These are phyloP conservation scores for Pardosa pseudoannulata DNA, from an alignment of 2,888 invertebrate genomes.

Conservation along the genomic window DNA sequence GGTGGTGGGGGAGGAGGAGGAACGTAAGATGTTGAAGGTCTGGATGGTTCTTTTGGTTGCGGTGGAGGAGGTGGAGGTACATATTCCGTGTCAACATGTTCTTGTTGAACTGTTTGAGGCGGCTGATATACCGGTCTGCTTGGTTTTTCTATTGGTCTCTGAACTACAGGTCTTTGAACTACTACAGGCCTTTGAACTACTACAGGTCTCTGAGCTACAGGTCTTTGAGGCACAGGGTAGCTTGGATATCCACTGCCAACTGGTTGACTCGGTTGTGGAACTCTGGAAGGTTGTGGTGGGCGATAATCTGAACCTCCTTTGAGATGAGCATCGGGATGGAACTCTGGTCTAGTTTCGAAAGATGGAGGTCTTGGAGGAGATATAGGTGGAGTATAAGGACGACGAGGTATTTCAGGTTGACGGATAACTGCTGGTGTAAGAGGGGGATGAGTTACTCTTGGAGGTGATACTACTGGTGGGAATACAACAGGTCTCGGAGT, in stretches of 20 bases:
- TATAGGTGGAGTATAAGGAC: too few relatives aligned
- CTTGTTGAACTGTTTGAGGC: constrained; percentile 57
- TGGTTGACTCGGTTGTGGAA: constrained; percentile 57
- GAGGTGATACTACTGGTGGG: constrained; percentile 62
- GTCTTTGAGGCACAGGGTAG: constrained; percentile 49
- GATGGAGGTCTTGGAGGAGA: constrained; percentile 36
- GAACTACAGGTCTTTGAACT: constrained; percentile 18
- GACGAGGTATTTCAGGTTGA: constrained; percentile 47
- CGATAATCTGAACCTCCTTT: constrained; percentile 52
- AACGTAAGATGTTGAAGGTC: constrained; percentile 21
- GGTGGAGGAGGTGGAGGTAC: constrained; percentile 58
- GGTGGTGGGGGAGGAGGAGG: constrained; percentile 45
- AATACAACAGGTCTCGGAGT: constrained; percentile 43
- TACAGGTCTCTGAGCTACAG: constrained; percentile 33
- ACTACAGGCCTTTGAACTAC: constrained; percentile 18
- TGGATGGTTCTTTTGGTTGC: constrained; percentile 31
- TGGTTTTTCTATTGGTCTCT: constrained; percentile 5
- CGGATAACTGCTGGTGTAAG: constrained; percentile 40
- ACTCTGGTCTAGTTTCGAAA: constrained; percentile 25
- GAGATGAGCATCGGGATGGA: constrained; percentile 55
- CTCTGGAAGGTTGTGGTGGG: constrained; percentile 38
- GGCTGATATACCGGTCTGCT: constrained; percentile 38
- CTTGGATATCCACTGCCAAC: constrained; percentile 53
- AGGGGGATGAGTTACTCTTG: constrained; percentile 61
- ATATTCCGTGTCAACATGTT: constrained; percentile 59